phyloP scores from a whole-genome alignment of 2,113 vertebrate genomes.

The Plectropomus leopardus region DNA sequence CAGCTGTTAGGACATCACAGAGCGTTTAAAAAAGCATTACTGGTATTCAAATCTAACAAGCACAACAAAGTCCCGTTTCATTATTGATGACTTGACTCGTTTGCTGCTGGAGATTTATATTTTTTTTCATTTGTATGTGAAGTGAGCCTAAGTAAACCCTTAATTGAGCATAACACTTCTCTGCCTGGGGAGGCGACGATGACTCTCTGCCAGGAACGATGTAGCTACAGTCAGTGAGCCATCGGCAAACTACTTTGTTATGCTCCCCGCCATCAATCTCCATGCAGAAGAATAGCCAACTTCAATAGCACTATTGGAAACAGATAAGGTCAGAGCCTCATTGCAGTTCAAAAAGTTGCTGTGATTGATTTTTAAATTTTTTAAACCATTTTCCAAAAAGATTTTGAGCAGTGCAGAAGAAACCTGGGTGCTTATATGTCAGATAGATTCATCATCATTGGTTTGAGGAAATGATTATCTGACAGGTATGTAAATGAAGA shows the following conservation, averaged over 20 bases:
- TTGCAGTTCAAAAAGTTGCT: conserved; percentile 53
- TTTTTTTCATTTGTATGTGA: conserved; percentile 41
- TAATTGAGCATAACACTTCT: conserved; percentile 38
- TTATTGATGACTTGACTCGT: conserved; percentile 26
- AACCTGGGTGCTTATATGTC: conserved; percentile 20
- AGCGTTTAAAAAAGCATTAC: conserved; percentile 5
- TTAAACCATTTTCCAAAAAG: conserved; percentile 28
- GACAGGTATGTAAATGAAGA: conserved; percentile 43
- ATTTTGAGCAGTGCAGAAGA: conserved; percentile 19
- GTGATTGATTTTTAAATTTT: conserved; percentile 59
- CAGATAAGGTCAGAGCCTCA: conserved; percentile 56
- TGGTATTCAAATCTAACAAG: not conserved
- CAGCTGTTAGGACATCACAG: conserved; percentile 9
- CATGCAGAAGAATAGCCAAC: conserved; percentile 60
- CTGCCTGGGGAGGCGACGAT: conserved; percentile 6
- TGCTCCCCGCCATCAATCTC: conserved; percentile 67
- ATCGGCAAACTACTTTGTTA: conserved; percentile 68
- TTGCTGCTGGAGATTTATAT: conserved; percentile 23
- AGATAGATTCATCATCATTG: conserved; percentile 57
- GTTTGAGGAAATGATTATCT: conserved; percentile 44
- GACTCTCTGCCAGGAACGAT: conserved; percentile 32
- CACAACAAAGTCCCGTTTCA: conserved; percentile 4
- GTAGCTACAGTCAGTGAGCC: conserved; percentile 36
- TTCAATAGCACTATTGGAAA: conserved; percentile 66
- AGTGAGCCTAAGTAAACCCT: conserved; percentile 41